Evolutionary conservation across 2,888 invertebrate genomes (phyloP), one percentile per base, ranked within the genome.

Genomic region (Euzetes globulus): DNA sequence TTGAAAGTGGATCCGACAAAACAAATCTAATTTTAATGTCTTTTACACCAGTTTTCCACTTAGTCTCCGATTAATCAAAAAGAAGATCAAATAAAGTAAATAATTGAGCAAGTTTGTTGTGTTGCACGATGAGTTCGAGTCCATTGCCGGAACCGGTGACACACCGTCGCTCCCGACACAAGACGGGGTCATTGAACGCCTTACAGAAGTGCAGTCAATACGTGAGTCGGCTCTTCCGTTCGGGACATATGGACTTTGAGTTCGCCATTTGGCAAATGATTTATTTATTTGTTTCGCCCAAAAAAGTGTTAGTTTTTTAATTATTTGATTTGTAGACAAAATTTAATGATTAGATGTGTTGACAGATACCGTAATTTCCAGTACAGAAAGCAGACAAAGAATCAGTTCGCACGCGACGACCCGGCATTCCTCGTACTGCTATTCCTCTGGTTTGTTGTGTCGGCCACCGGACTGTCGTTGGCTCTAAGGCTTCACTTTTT

Each of bases 201-300:
- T 15, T 75, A 41, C 68, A 73, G 60, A 75, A 75, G 60, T 73
- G 75, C 50, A 75, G 15, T 33, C 65, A 91, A 85, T 94, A 94
- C 83, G 84, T 95, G 72, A 85, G 91, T 78, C 87, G 93, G 81
- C 84, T 94, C 76, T 86, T 93, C 76, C 91, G 92, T 83, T 94
- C 95, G 82, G 88, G 92, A 81, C 97, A 98, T 85, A 99, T 99
- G 98, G 98, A 99, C 84, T 99, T 99, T 85, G 96, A 99, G 83
- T 98, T 95, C 85, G 98, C 98, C 0, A 86, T 91, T n/a, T 99
- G 98, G 98, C 98, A 99, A 87, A 97, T 98, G 94, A 84, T 96
- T 0, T 96, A 96, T 83, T 85, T 99, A 77, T 92, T 99, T 81
- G 87, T 91, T 75, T 87, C 94, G 0, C 98, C 98, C 19, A 96